These are phyloP conservation scores for Crax fasciolata DNA, from an alignment of 2,797 vertebrate species.

Conservation along the genomic window DNA sequence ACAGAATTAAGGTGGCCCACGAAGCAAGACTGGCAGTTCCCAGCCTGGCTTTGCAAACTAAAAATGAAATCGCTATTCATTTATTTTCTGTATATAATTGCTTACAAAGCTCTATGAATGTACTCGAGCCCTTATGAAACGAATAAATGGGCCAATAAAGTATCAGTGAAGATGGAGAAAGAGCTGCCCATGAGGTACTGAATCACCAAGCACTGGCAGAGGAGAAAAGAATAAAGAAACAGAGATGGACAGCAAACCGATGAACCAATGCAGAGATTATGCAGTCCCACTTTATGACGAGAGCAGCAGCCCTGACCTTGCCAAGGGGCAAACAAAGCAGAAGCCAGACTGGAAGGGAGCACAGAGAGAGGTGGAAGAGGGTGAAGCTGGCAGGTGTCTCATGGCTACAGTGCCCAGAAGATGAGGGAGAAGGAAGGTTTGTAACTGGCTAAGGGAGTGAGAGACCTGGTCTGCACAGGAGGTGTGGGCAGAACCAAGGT, in stretches of 20 bases:
- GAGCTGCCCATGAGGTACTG: not conserved
- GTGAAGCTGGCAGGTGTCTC: not conserved
- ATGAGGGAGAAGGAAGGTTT: not conserved
- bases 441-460: not conserved
- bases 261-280: slow-evolving; percentile 17
- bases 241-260: not conserved
- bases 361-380: not conserved
- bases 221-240: not conserved
- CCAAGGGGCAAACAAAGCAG: slow-evolving; percentile 14
- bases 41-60: slow-evolving; percentile 36
- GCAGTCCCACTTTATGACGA: not conserved
- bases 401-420: not conserved
- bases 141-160: slow-evolving; percentile 12
- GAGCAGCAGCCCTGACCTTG: slow-evolving; percentile 40
- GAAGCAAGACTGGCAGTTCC: slow-evolving; percentile 38
- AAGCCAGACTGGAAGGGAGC: slow-evolving; percentile 17
- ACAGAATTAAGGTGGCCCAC: not conserved
- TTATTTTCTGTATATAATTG: slow-evolving; percentile 34
- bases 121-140: not conserved
- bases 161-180: slow-evolving; percentile 32
- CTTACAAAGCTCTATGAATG: not conserved
- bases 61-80: slow-evolving; percentile 37
- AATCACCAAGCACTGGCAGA: slow-evolving; percentile 25
- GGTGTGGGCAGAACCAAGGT: not conserved
- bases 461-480: not conserved